Evolutionary conservation across 1,140 invertebrate genomes (phyloP).

Genomic region (Scylla paramamosain): DNA sequence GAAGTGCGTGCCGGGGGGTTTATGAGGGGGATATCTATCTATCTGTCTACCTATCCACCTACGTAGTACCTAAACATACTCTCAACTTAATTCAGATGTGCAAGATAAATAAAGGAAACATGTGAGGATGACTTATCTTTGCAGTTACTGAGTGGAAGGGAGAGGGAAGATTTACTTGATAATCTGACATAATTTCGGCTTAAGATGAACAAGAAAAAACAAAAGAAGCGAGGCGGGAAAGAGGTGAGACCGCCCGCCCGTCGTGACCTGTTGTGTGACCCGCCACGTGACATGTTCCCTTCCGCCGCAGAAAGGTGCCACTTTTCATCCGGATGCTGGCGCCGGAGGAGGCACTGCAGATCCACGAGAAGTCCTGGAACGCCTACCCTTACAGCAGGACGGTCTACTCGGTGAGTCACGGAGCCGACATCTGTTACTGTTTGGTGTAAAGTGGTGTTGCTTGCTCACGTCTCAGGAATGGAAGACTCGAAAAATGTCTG

Average conservation of each 20-base stretch:
- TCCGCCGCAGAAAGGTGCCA: slow-evolving; percentile 54
- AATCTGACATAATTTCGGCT: too few species aligned
- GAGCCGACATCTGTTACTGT: background rate
- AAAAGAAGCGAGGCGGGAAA: too few species aligned
- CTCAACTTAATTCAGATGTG: background rate
- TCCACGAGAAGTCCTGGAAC: slow-evolving; percentile 70
- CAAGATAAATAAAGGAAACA: background rate
- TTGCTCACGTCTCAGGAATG: too few species aligned
- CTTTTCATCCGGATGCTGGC: slow-evolving; percentile 61
- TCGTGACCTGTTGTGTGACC: too few species aligned
- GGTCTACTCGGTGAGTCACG: slow-evolving; percentile 53
- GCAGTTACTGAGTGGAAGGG: too few species aligned
- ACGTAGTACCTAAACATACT: background rate
- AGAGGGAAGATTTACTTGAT: too few species aligned
- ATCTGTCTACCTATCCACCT: background rate
- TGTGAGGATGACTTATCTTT: too few species aligned
- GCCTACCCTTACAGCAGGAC: slow-evolving; percentile 69
- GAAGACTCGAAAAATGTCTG: too few species aligned
- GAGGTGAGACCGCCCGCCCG: too few species aligned
- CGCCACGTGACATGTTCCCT: background rate
- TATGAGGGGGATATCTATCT: background rate
- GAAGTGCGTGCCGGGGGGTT: slow-evolving; percentile 81
- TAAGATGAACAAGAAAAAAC: too few species aligned
- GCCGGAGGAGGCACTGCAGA: slow-evolving; percentile 58
- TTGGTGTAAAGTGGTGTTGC: too few species aligned